Conservation (phyloP, 1,140 invertebrate genomes). For the Drosophila nannoptera region DNA sequence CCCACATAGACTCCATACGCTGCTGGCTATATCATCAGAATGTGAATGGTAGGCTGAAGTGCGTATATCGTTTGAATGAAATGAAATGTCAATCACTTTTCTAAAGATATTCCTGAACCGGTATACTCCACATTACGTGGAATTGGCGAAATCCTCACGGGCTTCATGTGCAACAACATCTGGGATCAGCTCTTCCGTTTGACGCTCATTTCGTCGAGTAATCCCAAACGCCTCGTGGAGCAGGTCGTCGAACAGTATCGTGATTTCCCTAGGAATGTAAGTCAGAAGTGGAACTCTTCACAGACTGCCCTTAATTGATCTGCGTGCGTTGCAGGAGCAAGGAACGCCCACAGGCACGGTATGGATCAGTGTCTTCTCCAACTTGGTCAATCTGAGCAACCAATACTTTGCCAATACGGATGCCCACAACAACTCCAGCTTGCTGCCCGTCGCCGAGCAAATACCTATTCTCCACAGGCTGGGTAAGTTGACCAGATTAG, state of each 20-base stretch:
- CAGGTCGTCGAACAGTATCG: constrained; percentile 61
- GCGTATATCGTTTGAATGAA: neutral
- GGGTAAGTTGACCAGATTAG: constrained; percentile 73
- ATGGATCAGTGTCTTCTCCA: constrained; percentile 71
- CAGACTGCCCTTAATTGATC: neutral
- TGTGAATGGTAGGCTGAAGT: constrained; percentile 79
- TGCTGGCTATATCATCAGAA: constrained; percentile 84
- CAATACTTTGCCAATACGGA: constrained; percentile 69
- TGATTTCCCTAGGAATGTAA: constrained; percentile 64
- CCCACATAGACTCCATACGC: constrained; percentile 84
- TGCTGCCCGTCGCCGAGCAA: constrained; percentile 88
- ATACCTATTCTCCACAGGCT: constrained; percentile 88
- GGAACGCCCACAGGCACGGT: constrained; percentile 69
- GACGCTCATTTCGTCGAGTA: constrained; percentile 60
- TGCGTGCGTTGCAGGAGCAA: constrained; percentile 32
- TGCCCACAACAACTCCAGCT: constrained; percentile 79
- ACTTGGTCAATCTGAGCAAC: constrained; percentile 70
- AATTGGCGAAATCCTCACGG: constrained; percentile 86
- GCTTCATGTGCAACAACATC: constrained; percentile 85
- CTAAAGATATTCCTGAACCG: constrained; percentile 82
- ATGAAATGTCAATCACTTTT: neutral
- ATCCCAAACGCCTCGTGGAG: constrained; percentile 52
- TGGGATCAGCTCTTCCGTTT: constrained; percentile 86
- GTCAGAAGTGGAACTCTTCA: neutral
- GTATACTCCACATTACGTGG: constrained; percentile 85